Evolutionary conservation across 1,140 invertebrate species (phyloP), one percentile per base, ranked within the genome.

Genomic region (Scaptomyza hsui): DNA sequence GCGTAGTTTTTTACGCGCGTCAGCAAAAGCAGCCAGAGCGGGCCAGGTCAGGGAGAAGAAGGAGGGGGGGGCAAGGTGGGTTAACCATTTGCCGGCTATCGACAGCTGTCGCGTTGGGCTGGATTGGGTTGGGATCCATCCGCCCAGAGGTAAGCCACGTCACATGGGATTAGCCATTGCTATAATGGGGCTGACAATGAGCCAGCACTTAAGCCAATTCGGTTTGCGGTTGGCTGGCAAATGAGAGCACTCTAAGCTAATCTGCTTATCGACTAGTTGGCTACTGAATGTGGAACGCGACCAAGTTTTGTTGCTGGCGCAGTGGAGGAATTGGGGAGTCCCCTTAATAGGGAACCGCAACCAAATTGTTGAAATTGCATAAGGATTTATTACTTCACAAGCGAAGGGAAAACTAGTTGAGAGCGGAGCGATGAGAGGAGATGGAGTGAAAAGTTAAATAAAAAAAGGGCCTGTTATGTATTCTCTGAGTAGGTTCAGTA

Each of bases 1-100:
- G 79, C 68, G 75, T 76, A 72, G 67, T 75, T 81, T 76, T 85
- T 74, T 71, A 86, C 74, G 81, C 82, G 82, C 81, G 81, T 86
- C 81, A 86, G 81, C 81, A 88, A 81, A 81, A 59, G 56, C 37
- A 35, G 67, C 13, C 42, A 13, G 26, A 60, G 44, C 55, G 26
- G 37, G 26, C 32, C 32, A 37, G 32, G n/a, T 3, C 12, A n/a
- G 32, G 12, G 32, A 37, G 32, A 37, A n/a, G n/a, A 29, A 9
- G 32, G 32, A 37, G 3, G 10, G 2, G 2, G 32, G 4, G 32
- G 32, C n/a, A 37, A 37, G 56, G 56, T 53, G 62, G 29, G 6
- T 41, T 18, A 24, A 29, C 59, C 29, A 52, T 61, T 48, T 48
- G 60, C 60, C 67, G 67, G 67, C 67, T 64, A 70, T 70, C 59